Evolutionary conservation across 1,140 invertebrate species (phyloP), one percentile per base, ranked within the genome.

Genomic region (Delia radicum): DNA sequence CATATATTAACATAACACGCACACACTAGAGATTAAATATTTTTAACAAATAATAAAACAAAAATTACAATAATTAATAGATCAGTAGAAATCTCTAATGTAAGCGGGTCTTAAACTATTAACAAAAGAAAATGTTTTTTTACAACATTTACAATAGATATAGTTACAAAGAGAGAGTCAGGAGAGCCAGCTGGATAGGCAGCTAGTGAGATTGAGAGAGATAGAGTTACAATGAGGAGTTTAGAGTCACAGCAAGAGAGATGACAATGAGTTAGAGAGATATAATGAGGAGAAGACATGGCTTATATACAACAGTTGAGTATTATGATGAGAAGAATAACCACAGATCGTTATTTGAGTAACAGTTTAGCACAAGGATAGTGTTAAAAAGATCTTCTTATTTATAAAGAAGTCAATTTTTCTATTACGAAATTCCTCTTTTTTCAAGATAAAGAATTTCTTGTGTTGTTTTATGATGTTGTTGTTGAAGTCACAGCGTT

Each of bases 291-390:
- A 33, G 65, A 29, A 69, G 37, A 33, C 61, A 76, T 76, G 69
- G 75, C 69, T 76, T 76, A 76, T 76, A 76, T 76, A 76, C 75
- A 76, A 76, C 71, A 73, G 75, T 69, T 21, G 29, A 55, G 46
- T 55, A 55, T 55, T 55, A 55, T 21, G 18, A 33, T 69, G 31
- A 69, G 65, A 69, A 33, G 21, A 33, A 69, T 69, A 69, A 69
- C 65, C 65, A 69, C 65, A 69, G 65, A 69, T 69, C 65, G 65
- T 69, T 69, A 29, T 33, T 69, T 69, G 7, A 55, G n/a, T 55
- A 21, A 55, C 18, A 55, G 46, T 55, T 55, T 55, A 55, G 46
- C 46, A 55, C 46, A 55, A 55, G 46, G 46, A 55, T 21, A 55
- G 46, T 21, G 7, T 55, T 21, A 3, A n/a, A 5, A 21, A 55